A percentile compares a stretch with the other conserved stretches of the same genome.
phyloP scores from a whole-genome alignment of 2,113 vertebrate species.

The Stigmatopora argus region DNA sequence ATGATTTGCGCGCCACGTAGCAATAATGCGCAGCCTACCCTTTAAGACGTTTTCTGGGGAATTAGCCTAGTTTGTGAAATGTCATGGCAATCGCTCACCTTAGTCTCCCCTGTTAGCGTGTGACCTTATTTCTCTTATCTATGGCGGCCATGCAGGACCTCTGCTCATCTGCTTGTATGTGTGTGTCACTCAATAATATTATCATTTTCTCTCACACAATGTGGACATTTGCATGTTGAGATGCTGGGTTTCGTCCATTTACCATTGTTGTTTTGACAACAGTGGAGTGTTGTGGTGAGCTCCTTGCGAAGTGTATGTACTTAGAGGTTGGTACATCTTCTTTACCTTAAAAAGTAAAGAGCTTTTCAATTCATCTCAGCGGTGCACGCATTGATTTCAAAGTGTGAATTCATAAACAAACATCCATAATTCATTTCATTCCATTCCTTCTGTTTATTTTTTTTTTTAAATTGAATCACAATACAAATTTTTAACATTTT shows the following conservation, averaged over 20 bases:
- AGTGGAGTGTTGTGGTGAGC: slow-evolving; percentile 23
- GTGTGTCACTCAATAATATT: slow-evolving; percentile 40
- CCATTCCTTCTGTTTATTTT: slow-evolving; percentile 30
- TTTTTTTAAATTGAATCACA: slow-evolving; percentile 47
- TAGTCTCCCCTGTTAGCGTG: slow-evolving; percentile 57
- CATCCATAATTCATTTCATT: slow-evolving; percentile 16
- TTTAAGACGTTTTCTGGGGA: slow-evolving; percentile 58
- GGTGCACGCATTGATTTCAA: slow-evolving; percentile 56
- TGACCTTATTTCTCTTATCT: slow-evolving; percentile 69
- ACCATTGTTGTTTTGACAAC: slow-evolving; percentile 33
- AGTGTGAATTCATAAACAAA: slow-evolving; percentile 50
- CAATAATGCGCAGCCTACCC: slow-evolving; percentile 61
- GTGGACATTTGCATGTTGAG: neutral
- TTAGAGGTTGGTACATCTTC: slow-evolving; percentile 63
- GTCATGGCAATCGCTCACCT: slow-evolving; percentile 66
- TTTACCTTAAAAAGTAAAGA: slow-evolving; percentile 45
- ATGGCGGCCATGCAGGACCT: slow-evolving; percentile 58
- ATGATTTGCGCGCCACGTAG: slow-evolving; percentile 45
- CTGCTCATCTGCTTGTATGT: slow-evolving; percentile 46
- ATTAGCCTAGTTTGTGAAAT: slow-evolving; percentile 68
- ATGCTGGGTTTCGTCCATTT: neutral
- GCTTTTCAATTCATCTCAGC: slow-evolving; percentile 58
- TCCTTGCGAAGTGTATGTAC: slow-evolving; percentile 52
- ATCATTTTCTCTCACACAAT: neutral
- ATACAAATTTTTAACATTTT: slow-evolving; percentile 32